phyloP scores from a whole-genome alignment of 1,140 invertebrate genomes.

The Sinella curviseta region DNA sequence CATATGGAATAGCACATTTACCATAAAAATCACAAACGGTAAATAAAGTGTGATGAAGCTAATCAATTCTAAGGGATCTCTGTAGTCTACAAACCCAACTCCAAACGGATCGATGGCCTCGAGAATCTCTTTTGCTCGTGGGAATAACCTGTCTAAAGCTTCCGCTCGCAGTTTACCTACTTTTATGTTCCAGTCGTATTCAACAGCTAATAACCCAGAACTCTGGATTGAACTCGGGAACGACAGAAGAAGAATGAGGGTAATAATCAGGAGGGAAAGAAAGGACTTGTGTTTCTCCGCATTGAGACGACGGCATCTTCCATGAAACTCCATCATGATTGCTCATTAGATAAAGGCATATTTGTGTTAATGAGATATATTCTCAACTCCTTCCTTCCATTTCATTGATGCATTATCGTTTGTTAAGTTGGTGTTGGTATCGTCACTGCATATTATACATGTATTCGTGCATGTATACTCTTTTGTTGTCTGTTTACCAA shows the following conservation, averaged over 20 bases:
- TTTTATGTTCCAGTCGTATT: slow-evolving; percentile 13
- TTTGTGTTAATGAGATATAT: not conserved
- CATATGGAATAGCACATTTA: slow-evolving; percentile 17
- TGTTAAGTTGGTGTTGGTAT: not conserved
- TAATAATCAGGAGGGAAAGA: slow-evolving; percentile 7
- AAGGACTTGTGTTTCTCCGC: not conserved
- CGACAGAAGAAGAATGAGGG: not conserved
- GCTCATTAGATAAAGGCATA: not conserved
- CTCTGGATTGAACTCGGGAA: not conserved
- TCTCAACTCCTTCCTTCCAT: not conserved
- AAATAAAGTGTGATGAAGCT: slow-evolving; percentile 38
- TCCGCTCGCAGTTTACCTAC: slow-evolving; percentile 29
- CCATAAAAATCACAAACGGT: slow-evolving; percentile 27
- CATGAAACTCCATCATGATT: not conserved
- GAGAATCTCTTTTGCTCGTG: not conserved
- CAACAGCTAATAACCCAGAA: slow-evolving; percentile 6
- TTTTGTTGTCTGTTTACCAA: too few species aligned
- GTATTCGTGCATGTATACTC: too few species aligned
- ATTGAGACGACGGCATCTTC: not conserved
- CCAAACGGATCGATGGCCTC: slow-evolving; percentile 23
- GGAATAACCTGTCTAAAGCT: slow-evolving; percentile 14
- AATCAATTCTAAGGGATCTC: slow-evolving; percentile 36
- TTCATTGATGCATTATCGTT: not conserved
- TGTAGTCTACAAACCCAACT: slow-evolving; percentile 10
- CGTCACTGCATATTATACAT: too few species aligned